Evolutionary conservation across 2,888 invertebrate genomes (phyloP).

Genomic region (Malthinus seriepunctatus): DNA sequence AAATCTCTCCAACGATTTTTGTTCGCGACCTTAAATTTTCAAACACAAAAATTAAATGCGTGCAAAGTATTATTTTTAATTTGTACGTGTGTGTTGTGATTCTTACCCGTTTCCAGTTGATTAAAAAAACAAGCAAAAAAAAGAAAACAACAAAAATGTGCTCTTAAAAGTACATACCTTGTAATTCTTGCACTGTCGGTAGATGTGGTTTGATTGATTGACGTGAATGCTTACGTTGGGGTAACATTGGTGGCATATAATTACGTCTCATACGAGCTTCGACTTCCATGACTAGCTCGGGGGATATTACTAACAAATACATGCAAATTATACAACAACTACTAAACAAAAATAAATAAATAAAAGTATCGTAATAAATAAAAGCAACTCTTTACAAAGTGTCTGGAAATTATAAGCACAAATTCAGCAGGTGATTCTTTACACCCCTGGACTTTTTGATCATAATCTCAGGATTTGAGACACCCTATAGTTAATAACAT

Average conservation of each 20-base stretch:
- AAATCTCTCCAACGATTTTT: slow-evolving; percentile 71
- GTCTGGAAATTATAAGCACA: no score
- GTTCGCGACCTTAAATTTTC: slow-evolving; percentile 59
- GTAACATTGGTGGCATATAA: slow-evolving; percentile 69
- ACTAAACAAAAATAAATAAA: slow-evolving; percentile 38
- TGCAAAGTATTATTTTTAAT: not conserved
- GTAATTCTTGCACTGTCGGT: slow-evolving; percentile 76
- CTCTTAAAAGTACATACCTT: slow-evolving; percentile 59
- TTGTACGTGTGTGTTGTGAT: not conserved
- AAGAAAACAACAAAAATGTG: slow-evolving; percentile 34
- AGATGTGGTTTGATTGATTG: slow-evolving; percentile 57
- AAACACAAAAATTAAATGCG: not conserved
- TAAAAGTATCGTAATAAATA: no score
- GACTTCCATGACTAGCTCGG: slow-evolving; percentile 86
- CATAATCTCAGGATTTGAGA: no score
- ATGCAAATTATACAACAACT: slow-evolving; percentile 44
- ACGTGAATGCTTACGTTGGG: slow-evolving; percentile 63
- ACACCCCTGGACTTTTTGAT: no score
- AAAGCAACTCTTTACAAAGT: no score
- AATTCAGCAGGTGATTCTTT: no score
- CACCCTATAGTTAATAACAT: no score
- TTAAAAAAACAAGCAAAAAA: slow-evolving; percentile 32
- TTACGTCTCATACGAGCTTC: slow-evolving; percentile 82
- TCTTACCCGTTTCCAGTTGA: slow-evolving; percentile 24
- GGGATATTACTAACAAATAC: slow-evolving; percentile 75